These are phyloP conservation scores for Cryptoleucopteryx plumbea DNA, from an alignment of 2,113 vertebrate genomes.

Conservation along the genomic window DNA sequence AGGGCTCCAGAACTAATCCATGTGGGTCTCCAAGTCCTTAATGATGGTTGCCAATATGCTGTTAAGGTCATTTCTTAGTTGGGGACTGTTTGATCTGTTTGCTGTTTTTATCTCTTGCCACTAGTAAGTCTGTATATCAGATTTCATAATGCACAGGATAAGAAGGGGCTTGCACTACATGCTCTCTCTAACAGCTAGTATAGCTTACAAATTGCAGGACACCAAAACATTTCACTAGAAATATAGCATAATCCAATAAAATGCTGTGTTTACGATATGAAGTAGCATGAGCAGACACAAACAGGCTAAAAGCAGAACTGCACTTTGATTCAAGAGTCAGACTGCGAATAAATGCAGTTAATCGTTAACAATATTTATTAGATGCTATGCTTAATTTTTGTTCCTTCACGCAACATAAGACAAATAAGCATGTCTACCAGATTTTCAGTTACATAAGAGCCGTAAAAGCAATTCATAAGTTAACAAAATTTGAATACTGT, in stretches of 20 bases:
- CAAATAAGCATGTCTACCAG: not conserved
- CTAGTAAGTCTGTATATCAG: constrained; percentile 27
- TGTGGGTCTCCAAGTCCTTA: constrained; percentile 30
- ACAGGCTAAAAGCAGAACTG: not conserved
- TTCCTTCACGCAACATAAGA: not conserved
- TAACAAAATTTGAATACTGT: not conserved
- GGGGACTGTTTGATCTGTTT: constrained; percentile 57
- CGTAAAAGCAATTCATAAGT: not conserved
- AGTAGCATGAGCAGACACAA: not conserved
- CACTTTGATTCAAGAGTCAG: not conserved
- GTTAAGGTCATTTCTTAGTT: constrained; percentile 60
- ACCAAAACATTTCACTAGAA: not conserved
- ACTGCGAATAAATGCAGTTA: not conserved
- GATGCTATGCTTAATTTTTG: not conserved
- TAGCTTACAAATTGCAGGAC: not conserved
- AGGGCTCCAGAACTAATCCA: constrained; percentile 55
- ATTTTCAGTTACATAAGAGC: not conserved
- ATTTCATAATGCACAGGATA: constrained; percentile 57
- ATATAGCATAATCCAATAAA: not conserved
- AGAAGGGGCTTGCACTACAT: not conserved
- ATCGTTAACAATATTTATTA: not conserved
- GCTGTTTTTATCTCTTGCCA: constrained; percentile 59
- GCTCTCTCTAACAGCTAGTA: not conserved
- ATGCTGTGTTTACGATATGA: not conserved
- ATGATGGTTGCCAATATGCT: constrained; percentile 5